phyloP scores from a whole-genome alignment of 2,113 vertebrate species.

The Ophthalmolycus amberensis region DNA sequence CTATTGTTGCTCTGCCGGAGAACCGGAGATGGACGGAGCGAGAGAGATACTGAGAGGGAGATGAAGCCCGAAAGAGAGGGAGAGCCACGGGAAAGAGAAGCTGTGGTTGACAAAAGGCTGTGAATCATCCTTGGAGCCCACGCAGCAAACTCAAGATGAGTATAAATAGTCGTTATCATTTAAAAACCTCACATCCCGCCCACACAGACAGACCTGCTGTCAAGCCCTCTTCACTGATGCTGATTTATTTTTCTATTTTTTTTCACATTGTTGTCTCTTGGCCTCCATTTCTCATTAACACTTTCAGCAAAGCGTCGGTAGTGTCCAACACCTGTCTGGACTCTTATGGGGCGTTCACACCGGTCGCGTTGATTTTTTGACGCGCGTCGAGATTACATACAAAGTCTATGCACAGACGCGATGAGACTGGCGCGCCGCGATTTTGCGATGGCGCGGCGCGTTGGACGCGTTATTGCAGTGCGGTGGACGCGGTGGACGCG shows the following conservation, averaged over 20 bases:
- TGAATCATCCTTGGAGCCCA: slow-evolving; percentile 79
- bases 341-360: too few relatives aligned
- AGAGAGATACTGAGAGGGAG: neutral
- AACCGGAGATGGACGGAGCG: slow-evolving; percentile 4
- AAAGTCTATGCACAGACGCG: too few relatives aligned
- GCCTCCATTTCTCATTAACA: slow-evolving; percentile 24
- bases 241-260: neutral
- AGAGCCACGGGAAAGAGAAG: slow-evolving; percentile 15
- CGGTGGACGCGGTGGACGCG: too few relatives aligned
- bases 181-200: slow-evolving; percentile 64
- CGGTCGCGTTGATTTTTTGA: too few relatives aligned
- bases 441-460: too few relatives aligned
- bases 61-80: slow-evolving; percentile 8
- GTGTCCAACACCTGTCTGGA: slow-evolving; percentile 34
- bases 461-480: too few relatives aligned
- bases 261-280: slow-evolving; percentile 24
- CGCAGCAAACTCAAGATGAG: slow-evolving; percentile 65
- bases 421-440: too few relatives aligned
- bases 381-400: too few relatives aligned
- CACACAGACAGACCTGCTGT: slow-evolving; percentile 62
- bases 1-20: slow-evolving; percentile 40
- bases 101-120: slow-evolving; percentile 67
- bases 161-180: slow-evolving; percentile 82
- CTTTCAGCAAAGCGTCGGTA: slow-evolving; percentile 7
- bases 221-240: slow-evolving; percentile 37